Percentiles rank a stretch among this genome's conserved stretches.
These are phyloP conservation scores for Gryllus bimaculatus DNA, from an alignment of 1,140 invertebrate genomes.

Conservation along the genomic window DNA sequence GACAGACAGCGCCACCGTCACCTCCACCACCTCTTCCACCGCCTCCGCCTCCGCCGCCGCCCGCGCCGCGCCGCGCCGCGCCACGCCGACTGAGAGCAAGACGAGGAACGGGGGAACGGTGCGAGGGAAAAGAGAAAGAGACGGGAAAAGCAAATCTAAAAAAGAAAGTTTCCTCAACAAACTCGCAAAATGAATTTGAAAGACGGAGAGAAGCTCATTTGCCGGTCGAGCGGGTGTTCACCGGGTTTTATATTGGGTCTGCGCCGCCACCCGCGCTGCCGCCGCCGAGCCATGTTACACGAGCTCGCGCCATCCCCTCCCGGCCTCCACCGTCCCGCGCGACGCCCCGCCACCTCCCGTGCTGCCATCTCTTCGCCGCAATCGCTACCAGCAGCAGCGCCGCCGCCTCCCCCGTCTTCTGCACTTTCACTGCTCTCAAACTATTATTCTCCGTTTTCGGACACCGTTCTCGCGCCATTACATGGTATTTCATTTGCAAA, in stretches of 20 bases:
- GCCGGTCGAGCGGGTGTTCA: constrained; percentile 8
- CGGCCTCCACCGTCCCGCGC: no score
- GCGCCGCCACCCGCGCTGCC: neutral
- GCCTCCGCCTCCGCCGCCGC: no score
- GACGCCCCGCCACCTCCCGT: no score
- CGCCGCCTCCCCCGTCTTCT: neutral
- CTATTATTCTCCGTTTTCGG: neutral
- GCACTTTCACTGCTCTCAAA: neutral
- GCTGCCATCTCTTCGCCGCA: neutral
- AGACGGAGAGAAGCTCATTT: constrained; percentile 16
- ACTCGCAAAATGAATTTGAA: constrained; percentile 18
- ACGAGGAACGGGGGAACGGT: no score
- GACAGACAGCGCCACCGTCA: no score
- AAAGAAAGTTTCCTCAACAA: constrained; percentile 13
- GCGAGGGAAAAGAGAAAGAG: neutral
- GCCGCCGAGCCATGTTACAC: neutral
- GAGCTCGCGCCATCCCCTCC: neutral
- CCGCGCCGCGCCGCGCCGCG: no score
- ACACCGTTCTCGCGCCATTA: no score
- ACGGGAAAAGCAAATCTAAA: constrained; percentile 12
- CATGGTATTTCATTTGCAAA: no score
- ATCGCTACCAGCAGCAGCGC: no score
- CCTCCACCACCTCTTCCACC: no score
- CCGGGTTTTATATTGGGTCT: constrained; percentile 3
- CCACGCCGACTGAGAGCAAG: no score